Percentiles rank a stretch among this genome's conserved stretches.
These are phyloP conservation scores for Coptodon rendalli DNA, from an alignment of 2,113 vertebrate genomes.

Conservation along the genomic window DNA sequence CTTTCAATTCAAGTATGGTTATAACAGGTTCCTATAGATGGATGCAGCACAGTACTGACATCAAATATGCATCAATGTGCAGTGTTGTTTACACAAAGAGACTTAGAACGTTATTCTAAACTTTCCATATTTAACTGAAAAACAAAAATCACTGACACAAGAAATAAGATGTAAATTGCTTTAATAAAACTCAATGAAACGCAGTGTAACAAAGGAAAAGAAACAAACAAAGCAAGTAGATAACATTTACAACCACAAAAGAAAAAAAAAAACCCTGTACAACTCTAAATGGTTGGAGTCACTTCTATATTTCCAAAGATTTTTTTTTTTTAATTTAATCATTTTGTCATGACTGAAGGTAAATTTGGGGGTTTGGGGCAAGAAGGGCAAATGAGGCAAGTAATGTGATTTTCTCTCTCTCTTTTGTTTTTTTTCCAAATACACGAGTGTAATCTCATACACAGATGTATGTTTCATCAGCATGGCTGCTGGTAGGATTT, in stretches of 20 bases:
- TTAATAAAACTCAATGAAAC: slow-evolving; percentile 87
- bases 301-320: slow-evolving; percentile 57
- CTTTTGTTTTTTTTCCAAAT: slow-evolving; percentile 33
- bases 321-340: slow-evolving; percentile 36
- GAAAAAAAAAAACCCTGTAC: slow-evolving; percentile 73
- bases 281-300: slow-evolving; percentile 75
- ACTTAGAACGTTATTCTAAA: background rate
- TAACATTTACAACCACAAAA: slow-evolving; percentile 90
- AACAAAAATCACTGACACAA: background rate
- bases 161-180: slow-evolving; percentile 75
- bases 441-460: slow-evolving; percentile 54
- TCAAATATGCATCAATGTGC: background rate
- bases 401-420: slow-evolving; percentile 35
- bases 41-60: background rate
- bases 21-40: background rate
- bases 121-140: background rate
- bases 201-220: slow-evolving; percentile 77
- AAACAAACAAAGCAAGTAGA: slow-evolving; percentile 73
- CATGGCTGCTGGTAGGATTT: slow-evolving; percentile 40
- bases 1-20: background rate
- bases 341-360: slow-evolving; percentile 43
- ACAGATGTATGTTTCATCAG: slow-evolving; percentile 59
- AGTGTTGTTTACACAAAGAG: background rate
- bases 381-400: slow-evolving; percentile 35
- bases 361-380: background rate